These are phyloP conservation scores for Sitta europaea DNA, from an alignment of 2,113 vertebrate species.

Conservation along the genomic window DNA sequence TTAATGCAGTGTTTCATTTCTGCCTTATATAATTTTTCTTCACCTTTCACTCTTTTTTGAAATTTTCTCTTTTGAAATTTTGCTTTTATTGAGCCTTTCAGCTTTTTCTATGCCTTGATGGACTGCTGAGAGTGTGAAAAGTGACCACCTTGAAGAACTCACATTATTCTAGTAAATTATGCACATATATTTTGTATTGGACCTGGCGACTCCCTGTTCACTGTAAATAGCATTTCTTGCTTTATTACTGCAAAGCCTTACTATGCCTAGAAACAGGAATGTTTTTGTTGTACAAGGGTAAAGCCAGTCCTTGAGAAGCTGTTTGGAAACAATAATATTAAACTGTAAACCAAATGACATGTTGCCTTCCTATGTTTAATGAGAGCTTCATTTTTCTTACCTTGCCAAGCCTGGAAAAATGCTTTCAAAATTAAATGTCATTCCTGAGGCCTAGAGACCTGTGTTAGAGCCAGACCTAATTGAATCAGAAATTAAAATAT, in stretches of 20 bases:
- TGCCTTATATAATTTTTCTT: background rate
- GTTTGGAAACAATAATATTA: background rate
- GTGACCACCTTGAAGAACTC: background rate
- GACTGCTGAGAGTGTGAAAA: background rate
- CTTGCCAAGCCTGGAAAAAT: background rate
- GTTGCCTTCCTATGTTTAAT: background rate
- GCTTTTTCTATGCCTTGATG: background rate
- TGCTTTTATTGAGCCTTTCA: background rate
- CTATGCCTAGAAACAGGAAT: background rate
- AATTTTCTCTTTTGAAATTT: no score
- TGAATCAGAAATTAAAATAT: slow-evolving; percentile 2
- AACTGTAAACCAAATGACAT: background rate
- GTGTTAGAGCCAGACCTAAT: background rate
- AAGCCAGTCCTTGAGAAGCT: background rate
- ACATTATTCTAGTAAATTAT: background rate
- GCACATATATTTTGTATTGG: background rate
- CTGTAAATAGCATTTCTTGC: background rate
- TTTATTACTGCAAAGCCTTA: background rate
- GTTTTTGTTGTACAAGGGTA: background rate
- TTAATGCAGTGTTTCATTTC: background rate
- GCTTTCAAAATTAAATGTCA: background rate
- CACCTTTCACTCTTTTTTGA: background rate
- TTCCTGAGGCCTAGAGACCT: background rate
- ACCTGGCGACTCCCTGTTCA: background rate
- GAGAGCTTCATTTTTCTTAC: background rate